Conservation (phyloP, 2,113 vertebrate species). For the Zosterops borbonicus region DNA sequence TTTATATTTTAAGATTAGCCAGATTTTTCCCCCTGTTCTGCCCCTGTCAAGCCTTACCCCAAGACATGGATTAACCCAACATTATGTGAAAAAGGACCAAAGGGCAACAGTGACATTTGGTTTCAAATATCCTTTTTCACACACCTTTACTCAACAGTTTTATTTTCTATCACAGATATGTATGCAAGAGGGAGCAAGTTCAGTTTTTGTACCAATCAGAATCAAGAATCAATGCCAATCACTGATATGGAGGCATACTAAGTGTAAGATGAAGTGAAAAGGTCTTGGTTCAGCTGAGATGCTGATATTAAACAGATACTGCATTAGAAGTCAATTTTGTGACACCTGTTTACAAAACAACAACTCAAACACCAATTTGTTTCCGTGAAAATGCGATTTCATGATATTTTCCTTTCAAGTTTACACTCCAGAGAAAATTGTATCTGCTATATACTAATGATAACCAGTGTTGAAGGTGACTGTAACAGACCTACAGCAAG, state of each 20-base stretch:
- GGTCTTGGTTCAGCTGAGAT: neutral
- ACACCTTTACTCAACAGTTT: neutral
- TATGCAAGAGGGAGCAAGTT: neutral
- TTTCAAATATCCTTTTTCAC: neutral
- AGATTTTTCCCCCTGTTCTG: neutral
- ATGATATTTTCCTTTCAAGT: neutral
- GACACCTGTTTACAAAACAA: neutral
- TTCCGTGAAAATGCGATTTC: neutral
- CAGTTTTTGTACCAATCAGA: rapidly evolving
- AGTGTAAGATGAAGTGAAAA: neutral
- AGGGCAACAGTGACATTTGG: neutral
- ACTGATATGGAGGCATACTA: neutral
- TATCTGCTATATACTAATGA: neutral
- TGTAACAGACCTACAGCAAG: neutral
- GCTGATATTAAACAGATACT: neutral
- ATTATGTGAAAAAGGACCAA: neutral
- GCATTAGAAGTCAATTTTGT: neutral
- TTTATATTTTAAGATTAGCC: neutral
- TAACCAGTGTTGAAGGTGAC: neutral
- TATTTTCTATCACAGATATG: neutral
- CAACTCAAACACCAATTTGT: neutral
- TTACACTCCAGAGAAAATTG: neutral
- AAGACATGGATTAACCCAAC: neutral
- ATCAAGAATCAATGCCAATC: neutral
- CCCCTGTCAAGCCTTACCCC: neutral